Evolutionary conservation across 2,797 vertebrate species (phyloP), one percentile per base, ranked within the genome.

Genomic region (Anguilla marmorata): DNA sequence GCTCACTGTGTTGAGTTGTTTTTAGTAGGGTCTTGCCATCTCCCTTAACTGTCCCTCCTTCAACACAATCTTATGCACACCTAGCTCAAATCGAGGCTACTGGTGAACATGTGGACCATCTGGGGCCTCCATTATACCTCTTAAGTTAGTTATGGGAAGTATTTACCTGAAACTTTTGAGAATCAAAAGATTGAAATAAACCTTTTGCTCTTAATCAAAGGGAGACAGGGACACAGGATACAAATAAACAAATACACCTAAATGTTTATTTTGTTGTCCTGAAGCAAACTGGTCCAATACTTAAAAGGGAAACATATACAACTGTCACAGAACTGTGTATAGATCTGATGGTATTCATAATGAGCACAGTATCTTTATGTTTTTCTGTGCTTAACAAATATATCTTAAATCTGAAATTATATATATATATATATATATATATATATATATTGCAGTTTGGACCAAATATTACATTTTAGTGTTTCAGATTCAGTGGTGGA

Each of bases 1-100:
- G 54, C 63, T 84, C 87, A 88, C 88, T 88, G 85, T 86, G 84
- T 88, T 86, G 76, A 72, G 83, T 52, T 74, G 86, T 37, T 85
- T 54, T 58, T 86, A 80, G 48, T 80, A 85, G 74, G 87, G 19
- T 89, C 87, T 76, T 30, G 74, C 84, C 60, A 87, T 27, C 63
- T 80, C 30, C 33, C 5, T 0, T 11, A 76, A 41, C 37, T 41
- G 33, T 45, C 76, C 12, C 19, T 24, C 74, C 41, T 48, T 37
- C 41, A 11, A 37, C 72, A 33, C 30, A 33, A 0, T 2, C 72
- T 1, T 69, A 27, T 2, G 12, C 72, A 33, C 72, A 37, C 72
- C 72, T 74, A 37, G 6, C 12, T 33, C 14, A 12, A 16, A 11
- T 74, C 9, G 41, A 45, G 37, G 76, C 1, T 45, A 48, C 45